Evolutionary conservation across 2,888 invertebrate genomes (phyloP).

Genomic region (Ethmia dodecea): DNA sequence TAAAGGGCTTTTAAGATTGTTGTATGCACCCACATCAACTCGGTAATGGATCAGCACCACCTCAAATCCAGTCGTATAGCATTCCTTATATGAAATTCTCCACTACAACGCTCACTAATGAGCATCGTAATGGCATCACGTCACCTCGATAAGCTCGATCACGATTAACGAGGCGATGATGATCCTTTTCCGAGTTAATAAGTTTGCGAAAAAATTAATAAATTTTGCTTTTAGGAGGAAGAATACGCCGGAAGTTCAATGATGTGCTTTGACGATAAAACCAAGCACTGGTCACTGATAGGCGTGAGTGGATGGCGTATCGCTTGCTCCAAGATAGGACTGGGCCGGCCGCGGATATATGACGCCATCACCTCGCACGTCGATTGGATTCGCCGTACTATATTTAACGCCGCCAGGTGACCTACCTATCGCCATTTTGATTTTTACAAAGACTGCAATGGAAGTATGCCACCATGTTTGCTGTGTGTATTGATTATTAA

Average conservation of each 20-base stretch:
- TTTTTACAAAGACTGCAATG: slow-evolving; percentile 45
- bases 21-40: no score
- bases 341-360: slow-evolving; percentile 88
- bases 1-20: no score
- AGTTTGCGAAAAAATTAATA: not conserved
- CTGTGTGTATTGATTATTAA: slow-evolving; percentile 5
- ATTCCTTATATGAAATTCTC: no score
- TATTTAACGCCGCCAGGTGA: slow-evolving; percentile 74
- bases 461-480: slow-evolving; percentile 16
- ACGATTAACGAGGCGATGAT: no score
- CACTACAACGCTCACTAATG: no score
- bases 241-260: slow-evolving; percentile 93
- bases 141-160: no score
- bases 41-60: no score
- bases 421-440: slow-evolving; percentile 20
- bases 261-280: slow-evolving; percentile 85
- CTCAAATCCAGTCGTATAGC: no score
- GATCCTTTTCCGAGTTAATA: no score
- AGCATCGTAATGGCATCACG: no score
- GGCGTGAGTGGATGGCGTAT: slow-evolving; percentile 93
- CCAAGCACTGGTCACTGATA: slow-evolving; percentile 85
- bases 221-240: slow-evolving; percentile 81
- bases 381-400: slow-evolving; percentile 90
- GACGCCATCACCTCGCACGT: slow-evolving; percentile 89
- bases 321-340: slow-evolving; percentile 87